Base-by-base conservation (phyloP, 2,797 vertebrate genomes). In the Myripristis murdjan region DNA sequence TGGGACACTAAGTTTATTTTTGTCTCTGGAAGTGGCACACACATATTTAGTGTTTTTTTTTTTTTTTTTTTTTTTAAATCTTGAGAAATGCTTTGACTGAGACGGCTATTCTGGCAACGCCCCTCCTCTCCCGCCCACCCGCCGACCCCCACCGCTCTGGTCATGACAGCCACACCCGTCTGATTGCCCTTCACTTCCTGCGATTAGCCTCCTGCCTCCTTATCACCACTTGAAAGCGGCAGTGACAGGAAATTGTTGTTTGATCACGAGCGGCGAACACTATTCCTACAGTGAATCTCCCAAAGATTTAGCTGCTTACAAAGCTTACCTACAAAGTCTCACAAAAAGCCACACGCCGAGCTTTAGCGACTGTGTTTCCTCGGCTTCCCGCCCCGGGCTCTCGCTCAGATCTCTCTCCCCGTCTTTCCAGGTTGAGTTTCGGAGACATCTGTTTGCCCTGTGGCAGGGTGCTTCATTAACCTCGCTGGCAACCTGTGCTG, bases 151-250 rank as follows among this genome's bases (percentile, higher is more conserved):
- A 55, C 64, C 59, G 51, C 66, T 39, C 53, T 51, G 55, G 14
- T 46, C 46, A 5, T 14, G 51, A 37, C 59, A 18, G 78, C 84
- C 89, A 84, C 89, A 23, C 92, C 92, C 86, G 5, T 74, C 70
- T 87, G 84, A 92, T 92, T 90, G 83, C 79, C 55, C 84, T 59
- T 26, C 83, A 60, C 87, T 93, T 94, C 93, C 92, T 90, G 91
- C 70, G 80, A 92, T 93, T 92, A 90, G 79, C 86, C 79, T 75
- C 71, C 71, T 41, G 72, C 75, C 65, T 80, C 61, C 84, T 88
- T 89, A 89, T 93, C 92, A 5, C 73, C 56, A 9, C 77, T 82
- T 22, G 5, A 70, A 86, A 85, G 73, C 66, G 60, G 59, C 61
- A 12, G 64, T 24, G 66, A 83, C 89, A 85, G 93, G 93, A 94